Evolutionary conservation across 2,797 vertebrate species (phyloP), one percentile per base, ranked within the genome.

Genomic region (Alauda arvensis): DNA sequence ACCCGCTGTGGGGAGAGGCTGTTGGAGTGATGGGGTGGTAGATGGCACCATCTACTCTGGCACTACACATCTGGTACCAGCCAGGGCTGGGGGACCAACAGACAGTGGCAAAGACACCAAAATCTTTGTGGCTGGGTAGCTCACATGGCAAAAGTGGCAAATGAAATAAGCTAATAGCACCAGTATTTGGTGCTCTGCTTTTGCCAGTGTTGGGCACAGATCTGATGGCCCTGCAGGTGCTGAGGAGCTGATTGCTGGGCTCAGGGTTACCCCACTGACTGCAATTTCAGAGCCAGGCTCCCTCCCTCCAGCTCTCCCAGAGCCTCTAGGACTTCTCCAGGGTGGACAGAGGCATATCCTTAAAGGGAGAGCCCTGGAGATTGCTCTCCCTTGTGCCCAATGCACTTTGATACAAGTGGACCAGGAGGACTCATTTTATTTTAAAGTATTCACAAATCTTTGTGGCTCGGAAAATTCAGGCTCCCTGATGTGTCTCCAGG

Each of bases 151-250:
- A 26, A n/a, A 4, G 0, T 9, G 26, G 46, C 21, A 77, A 66
- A 74, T 31, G 1, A 39, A 67, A 26, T 52, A 34, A 62, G 31
- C 10, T 68, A 18, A 23, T 17, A 59, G 28, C 3, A 43, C 21
- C 39, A 0, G 19, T 77, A 6, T 56, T 77, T 80, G 51, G 10
- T 80, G 29, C 28, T 83, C 51, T 65, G n/a, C 28, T 71, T 86
- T 80, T 7, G 1, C 29, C 1, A 1, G 9, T 3, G 0, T 7
- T 15, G 1, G 14, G 12, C 12, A 18, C 0, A 0, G 43, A 40
- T 25, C 17, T 31, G 5, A 53, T 74, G 49, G 14, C 24, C 8
- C 18, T 0, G 0, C 8, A 6, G 37, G 24, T 76, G 8, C 39
- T 0, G 0, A 61, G 34, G 46, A 74, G 14, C 19, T 62, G 33